phyloP scores from a whole-genome alignment of 2,113 vertebrate genomes.

The Pseudonaja textilis region DNA sequence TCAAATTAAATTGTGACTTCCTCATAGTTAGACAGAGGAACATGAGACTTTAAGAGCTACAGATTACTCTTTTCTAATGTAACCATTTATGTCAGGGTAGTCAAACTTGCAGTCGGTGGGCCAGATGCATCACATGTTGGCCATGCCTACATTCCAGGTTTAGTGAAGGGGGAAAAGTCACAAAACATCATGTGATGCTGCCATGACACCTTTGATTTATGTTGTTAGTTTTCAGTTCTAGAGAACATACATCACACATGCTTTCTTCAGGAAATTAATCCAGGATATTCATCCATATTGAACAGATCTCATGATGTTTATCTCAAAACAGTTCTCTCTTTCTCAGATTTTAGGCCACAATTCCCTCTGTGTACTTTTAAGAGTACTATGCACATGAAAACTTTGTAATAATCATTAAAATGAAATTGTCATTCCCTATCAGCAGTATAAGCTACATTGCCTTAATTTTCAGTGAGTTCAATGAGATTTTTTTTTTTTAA shows the following conservation, averaged over 20 bases:
- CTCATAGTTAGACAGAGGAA: neutral
- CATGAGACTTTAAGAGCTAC: neutral
- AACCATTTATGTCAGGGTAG: neutral
- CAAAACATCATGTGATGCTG: too few species aligned
- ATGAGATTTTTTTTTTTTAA: neutral
- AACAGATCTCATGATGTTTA: neutral
- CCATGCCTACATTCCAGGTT: too few species aligned
- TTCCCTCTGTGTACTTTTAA: neutral
- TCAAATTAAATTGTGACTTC: neutral
- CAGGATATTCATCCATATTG: neutral
- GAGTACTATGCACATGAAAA: neutral
- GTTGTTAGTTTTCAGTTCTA: neutral
- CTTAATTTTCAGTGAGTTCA: slow-evolving; percentile 22
- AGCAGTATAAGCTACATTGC: neutral
- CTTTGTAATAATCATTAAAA: slow-evolving; percentile 15
- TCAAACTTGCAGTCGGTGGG: too few species aligned
- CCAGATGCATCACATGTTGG: too few species aligned
- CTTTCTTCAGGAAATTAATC: neutral
- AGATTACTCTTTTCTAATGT: neutral
- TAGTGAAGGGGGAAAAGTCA: too few species aligned
- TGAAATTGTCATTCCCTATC: neutral
- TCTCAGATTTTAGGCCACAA: neutral
- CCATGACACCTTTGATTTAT: neutral
- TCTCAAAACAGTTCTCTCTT: neutral
- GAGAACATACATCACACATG: neutral